Percentiles rank a stretch among this genome's conserved stretches.
Evolutionary conservation across 2,113 vertebrate species (phyloP).

Genomic region (Pelobates fuscus): DNA sequence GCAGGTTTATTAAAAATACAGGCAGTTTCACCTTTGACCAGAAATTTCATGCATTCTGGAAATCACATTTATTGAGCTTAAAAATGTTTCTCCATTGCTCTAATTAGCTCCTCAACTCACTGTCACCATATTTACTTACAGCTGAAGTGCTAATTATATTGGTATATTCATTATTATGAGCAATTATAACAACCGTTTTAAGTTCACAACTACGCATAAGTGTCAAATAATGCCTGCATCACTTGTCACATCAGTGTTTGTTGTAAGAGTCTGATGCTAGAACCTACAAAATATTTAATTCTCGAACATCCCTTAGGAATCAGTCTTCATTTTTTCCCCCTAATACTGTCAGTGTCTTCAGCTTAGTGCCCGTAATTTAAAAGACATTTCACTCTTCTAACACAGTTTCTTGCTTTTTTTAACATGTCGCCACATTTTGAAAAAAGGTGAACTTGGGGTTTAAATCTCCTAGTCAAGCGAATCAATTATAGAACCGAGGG

Average conservation of each 20-base stretch:
- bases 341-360: conserved; percentile 34
- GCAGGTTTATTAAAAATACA: no score
- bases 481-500: conserved; percentile 30
- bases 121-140: conserved; percentile 33
- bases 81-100: neutral
- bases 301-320: conserved; percentile 4
- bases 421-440: neutral
- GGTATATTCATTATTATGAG: conserved; percentile 20
- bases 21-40: no score
- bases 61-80: neutral
- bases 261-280: conserved; percentile 29
- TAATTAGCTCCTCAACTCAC: conserved; percentile 8
- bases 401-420: neutral
- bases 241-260: conserved; percentile 45
- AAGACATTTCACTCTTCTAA: conserved; percentile 12
- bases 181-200: conserved; percentile 40
- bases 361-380: conserved; percentile 27
- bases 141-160: conserved; percentile 37
- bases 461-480: no score
- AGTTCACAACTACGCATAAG: conserved; percentile 16
- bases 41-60: neutral
- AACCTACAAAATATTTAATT: conserved; percentile 39
- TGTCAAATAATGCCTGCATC: conserved; percentile 23
- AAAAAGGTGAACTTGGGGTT: neutral
- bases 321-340: no score